Conservation (phyloP, 2,113 vertebrate species). For the Tragulus kanchil region DNA sequence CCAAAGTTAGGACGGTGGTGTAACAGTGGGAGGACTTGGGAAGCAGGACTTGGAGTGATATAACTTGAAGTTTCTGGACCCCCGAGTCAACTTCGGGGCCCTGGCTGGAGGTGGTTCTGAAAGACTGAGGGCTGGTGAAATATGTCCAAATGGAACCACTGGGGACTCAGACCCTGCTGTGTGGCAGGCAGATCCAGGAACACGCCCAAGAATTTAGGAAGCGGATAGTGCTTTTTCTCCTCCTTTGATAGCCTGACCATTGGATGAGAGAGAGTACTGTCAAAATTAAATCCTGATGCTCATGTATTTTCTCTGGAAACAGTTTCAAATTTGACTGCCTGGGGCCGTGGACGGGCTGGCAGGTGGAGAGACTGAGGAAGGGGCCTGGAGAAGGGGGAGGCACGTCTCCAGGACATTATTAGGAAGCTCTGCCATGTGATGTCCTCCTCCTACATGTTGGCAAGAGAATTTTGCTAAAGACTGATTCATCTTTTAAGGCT, state of each 20-base stretch:
- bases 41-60: neutral
- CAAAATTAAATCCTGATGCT: slow-evolving; percentile 75
- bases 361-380: slow-evolving; percentile 24
- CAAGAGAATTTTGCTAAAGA: slow-evolving; percentile 26
- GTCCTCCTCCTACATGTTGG: neutral
- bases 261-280: slow-evolving; percentile 13
- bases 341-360: neutral
- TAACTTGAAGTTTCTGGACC: neutral
- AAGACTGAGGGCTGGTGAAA: neutral
- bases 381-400: neutral
- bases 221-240: neutral
- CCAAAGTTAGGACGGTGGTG: neutral
- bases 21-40: too few species aligned
- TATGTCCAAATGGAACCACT: neutral
- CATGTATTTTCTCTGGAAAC: slow-evolving; percentile 47
- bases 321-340: slow-evolving; percentile 22
- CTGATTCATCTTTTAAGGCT: slow-evolving; percentile 38
- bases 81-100: neutral
- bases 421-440: neutral
- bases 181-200: slow-evolving; percentile 51
- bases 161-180: neutral
- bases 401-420: neutral
- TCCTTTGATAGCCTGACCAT: slow-evolving; percentile 5
- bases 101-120: neutral
- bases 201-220: slow-evolving; percentile 65